A percentile compares a stretch with the other conserved stretches of the same genome.
phyloP scores from a whole-genome alignment of 1,140 invertebrate genomes.

The Neodiprion fabricii region DNA sequence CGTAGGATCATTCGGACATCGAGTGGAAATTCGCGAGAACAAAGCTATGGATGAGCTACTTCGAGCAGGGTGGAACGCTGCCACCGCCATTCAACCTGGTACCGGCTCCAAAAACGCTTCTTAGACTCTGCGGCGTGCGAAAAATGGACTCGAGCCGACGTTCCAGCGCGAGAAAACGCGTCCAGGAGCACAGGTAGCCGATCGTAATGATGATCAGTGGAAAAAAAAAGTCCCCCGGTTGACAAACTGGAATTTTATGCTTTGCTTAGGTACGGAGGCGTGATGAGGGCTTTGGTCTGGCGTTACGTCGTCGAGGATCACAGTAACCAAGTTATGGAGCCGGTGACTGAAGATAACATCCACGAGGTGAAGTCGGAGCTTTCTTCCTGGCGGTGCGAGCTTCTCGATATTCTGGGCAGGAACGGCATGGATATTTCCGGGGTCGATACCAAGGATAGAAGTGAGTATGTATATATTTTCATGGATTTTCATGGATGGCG shows the following conservation, averaged over 20 bases:
- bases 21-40: slow-evolving; percentile 93
- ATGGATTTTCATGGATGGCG: background rate
- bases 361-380: slow-evolving; percentile 93
- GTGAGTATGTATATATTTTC: slow-evolving; percentile 53
- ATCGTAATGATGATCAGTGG: background rate
- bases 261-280: slow-evolving; percentile 71
- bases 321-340: slow-evolving; percentile 74
- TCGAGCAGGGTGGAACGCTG: slow-evolving; percentile 84
- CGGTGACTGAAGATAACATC: slow-evolving; percentile 90
- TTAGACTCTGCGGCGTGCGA: slow-evolving; percentile 69
- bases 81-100: slow-evolving; percentile 88
- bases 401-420: slow-evolving; percentile 81
- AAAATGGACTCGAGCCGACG: slow-evolving; percentile 71
- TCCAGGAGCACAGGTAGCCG: slow-evolving; percentile 51
- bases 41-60: slow-evolving; percentile 90
- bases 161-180: slow-evolving; percentile 64
- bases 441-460: slow-evolving; percentile 73
- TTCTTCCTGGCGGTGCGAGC: slow-evolving; percentile 79
- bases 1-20: slow-evolving; percentile 81
- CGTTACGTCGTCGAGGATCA: slow-evolving; percentile 83
- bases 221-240: no score
- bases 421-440: slow-evolving; percentile 81
- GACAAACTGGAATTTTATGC: slow-evolving; percentile 63
- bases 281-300: slow-evolving; percentile 85
- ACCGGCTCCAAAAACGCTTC: slow-evolving; percentile 72